Evolutionary conservation across 2,888 invertebrate species (phyloP).

Genomic region (Germaria angustata): DNA sequence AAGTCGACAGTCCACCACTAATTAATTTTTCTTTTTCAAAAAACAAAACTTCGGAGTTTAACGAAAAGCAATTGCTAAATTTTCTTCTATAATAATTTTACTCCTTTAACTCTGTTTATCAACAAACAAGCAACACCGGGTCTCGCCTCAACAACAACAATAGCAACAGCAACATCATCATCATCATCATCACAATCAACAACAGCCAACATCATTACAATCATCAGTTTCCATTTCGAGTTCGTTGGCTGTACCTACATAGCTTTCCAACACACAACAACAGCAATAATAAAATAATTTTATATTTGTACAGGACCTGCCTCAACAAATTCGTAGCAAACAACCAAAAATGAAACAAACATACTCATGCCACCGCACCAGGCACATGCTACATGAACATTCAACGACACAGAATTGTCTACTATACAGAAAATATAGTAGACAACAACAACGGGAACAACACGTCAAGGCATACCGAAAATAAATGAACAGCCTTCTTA

Average conservation of each 20-base stretch:
- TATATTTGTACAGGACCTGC: conserved; percentile 76
- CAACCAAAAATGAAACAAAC: conserved; percentile 36
- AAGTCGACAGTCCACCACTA: too few relatives aligned
- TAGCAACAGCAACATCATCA: conserved; percentile 19
- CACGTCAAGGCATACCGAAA: conserved; percentile 54
- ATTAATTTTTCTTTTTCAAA: too few relatives aligned
- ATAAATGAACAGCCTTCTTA: conserved; percentile 10
- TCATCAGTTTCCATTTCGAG: conserved; percentile 68
- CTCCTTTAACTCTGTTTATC: conserved; percentile 29
- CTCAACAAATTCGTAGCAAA: conserved; percentile 74
- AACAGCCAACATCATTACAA: conserved; percentile 43
- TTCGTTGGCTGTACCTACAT: conserved; percentile 78
- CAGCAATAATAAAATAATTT: conserved; percentile 40
- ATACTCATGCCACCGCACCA: conserved; percentile 23
- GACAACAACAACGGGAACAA: conserved; percentile 43
- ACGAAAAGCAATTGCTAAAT: too few relatives aligned
- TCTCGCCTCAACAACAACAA: conserved; percentile 4
- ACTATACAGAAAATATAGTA: conserved; percentile 20
- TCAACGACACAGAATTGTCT: conserved; percentile 31
- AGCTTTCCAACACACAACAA: conserved; percentile 71
- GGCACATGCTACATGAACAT: neutral
- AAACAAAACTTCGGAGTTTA: too few relatives aligned
- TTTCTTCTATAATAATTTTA: too few relatives aligned
- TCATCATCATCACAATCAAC: neutral
- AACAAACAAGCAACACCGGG: conserved; percentile 29